Evolutionary conservation across 2,797 vertebrate species (phyloP), one percentile per base, ranked within the genome.

Genomic region (Scarus forsteni): DNA sequence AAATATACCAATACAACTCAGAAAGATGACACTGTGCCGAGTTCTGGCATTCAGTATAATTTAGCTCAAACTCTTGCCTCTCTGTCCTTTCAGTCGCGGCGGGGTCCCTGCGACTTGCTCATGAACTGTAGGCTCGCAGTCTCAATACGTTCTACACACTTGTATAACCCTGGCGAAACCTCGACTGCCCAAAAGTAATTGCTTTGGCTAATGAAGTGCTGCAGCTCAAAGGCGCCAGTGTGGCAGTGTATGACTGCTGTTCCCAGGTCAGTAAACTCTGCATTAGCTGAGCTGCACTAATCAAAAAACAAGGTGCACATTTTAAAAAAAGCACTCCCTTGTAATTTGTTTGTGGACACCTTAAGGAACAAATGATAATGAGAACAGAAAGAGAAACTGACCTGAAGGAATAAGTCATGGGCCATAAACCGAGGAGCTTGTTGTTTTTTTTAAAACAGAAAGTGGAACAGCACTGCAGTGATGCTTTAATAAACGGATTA

Each of bases 121-220:
- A 52, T 16, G 50, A 80, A 60, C 38, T 76, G 67, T 15, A 46
- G 71, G 81, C 72, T 66, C 60, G 60, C 16, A 72, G 62, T 88
- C 79, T 84, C 70, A 81, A 84, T 90, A 83, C 84, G 70, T 60
- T 60, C 40, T 76, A 87, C 78, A 48, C 69, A 60, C 73, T 62
- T 63, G 53, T 58, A 55, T 42, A 81, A 63, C 67, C 46, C 78
- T 66, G 79, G 84, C 86, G 88, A 92, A 88, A 84, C 85, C 84
- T 73, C 58, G 35, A 66, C 79, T 87, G 83, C 70, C 85, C 88
- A 86, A 87, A 89, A 89, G 87, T 92, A 91, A 93, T 92, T 89
- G 90, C 83, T 80, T 81, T 12, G 36, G 72, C 87, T 92, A 91
- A 93, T 92, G 81, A 93, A 88, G 86, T 89, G 87, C 76, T 81